Conservation (phyloP, 2,888 invertebrate genomes). For the Eilema sororculum region DNA sequence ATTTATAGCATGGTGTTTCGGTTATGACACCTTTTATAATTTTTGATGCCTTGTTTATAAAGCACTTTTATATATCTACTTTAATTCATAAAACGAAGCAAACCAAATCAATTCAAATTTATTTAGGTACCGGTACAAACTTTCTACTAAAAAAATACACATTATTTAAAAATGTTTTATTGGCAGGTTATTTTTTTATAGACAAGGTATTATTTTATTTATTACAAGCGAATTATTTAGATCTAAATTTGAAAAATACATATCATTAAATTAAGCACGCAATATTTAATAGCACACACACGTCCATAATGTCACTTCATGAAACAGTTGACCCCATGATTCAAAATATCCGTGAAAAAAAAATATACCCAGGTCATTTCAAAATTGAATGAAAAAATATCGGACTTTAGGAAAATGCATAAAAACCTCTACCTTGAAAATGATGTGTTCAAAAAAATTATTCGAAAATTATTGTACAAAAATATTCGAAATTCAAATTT, state of each 20-base stretch:
- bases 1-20: constrained; percentile 18
- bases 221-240: constrained; percentile 25
- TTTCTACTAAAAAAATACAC: background rate
- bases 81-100: background rate
- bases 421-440: too few relatives aligned
- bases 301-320: constrained; percentile 29
- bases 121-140: background rate
- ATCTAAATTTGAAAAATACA: constrained; percentile 50
- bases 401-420: background rate
- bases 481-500: background rate
- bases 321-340: constrained; percentile 38
- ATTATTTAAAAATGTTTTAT: background rate
- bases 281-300: constrained; percentile 42
- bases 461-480: background rate
- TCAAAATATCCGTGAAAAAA: background rate
- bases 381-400: background rate
- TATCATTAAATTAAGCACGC: constrained; percentile 64
- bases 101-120: background rate
- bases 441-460: background rate
- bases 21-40: background rate
- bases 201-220: constrained; percentile 38
- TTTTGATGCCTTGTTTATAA: constrained; percentile 38
- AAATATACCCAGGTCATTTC: background rate
- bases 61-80: constrained; percentile 2
- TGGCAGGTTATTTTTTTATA: constrained; percentile 25